Evolutionary conservation across 92 coral and sea anemone genomes (phyloP).

Genomic region (Epizoanthus scotinus): DNA sequence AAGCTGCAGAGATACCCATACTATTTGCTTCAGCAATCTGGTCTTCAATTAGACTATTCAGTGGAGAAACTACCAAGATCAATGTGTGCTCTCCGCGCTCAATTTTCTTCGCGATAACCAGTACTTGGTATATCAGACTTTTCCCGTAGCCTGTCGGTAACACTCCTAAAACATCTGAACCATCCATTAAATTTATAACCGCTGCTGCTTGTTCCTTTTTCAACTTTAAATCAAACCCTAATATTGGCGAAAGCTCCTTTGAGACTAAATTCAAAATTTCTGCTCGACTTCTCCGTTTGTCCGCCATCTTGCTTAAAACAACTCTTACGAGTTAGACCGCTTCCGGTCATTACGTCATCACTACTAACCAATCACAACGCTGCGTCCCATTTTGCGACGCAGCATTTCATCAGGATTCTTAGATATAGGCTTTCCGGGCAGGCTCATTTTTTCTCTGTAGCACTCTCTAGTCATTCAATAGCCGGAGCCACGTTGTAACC

Average conservation of each 20-base stretch:
- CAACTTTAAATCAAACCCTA: not conserved
- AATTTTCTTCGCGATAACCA: conserved; percentile 23
- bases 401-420: too few relatives aligned
- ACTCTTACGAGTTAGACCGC: too few relatives aligned
- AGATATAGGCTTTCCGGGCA: too few relatives aligned
- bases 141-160: conserved; percentile 20
- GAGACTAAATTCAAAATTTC: not conserved
- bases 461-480: too few relatives aligned
- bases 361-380: too few relatives aligned
- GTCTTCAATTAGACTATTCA: conserved; percentile 30
- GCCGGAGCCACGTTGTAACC: too few relatives aligned
- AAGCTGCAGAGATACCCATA: conserved; percentile 34
- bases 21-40: conserved; percentile 20
- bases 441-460: too few relatives aligned
- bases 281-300: too few relatives aligned
- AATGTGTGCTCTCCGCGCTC: conserved; percentile 2
- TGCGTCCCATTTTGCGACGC: too few relatives aligned
- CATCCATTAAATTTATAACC: not conserved
- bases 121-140: conserved; percentile 21
- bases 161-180: conserved; percentile 9
- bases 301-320: too few relatives aligned
- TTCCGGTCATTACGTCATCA: too few relatives aligned
- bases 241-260: conserved; percentile 1
- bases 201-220: conserved; percentile 20
- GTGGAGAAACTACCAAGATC: conserved; percentile 25